A percentile compares a stretch with the other conserved stretches of the same genome.
phyloP scores from a whole-genome alignment of 2,113 vertebrate species.

The Chlamydotis undulata region DNA sequence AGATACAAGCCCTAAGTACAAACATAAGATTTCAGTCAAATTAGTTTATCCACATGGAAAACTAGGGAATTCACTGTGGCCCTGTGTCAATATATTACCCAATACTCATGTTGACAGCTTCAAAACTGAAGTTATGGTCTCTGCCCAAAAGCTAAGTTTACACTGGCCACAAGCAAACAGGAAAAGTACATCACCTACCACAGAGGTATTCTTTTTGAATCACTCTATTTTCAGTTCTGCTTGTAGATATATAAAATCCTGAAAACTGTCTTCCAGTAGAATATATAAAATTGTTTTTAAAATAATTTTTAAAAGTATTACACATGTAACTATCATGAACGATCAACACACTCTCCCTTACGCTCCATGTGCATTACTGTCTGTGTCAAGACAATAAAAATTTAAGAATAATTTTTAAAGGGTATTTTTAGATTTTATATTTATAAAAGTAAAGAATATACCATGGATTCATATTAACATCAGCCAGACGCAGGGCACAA shows the following conservation, averaged over 20 bases:
- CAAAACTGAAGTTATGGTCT: conserved; percentile 14
- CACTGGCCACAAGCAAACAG: conserved; percentile 46
- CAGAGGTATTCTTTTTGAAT: conserved; percentile 19
- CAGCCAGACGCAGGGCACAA: background rate
- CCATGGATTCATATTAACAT: background rate
- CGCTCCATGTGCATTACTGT: background rate
- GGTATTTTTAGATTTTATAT: background rate
- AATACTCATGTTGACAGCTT: conserved; percentile 24
- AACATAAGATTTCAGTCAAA: background rate
- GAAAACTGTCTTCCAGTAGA: background rate
- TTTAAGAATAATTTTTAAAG: background rate
- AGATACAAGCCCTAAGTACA: background rate
- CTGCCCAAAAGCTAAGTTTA: conserved; percentile 52
- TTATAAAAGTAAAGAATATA: background rate
- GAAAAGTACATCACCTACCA: conserved; percentile 36
- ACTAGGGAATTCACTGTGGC: background rate
- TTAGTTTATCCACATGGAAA: background rate
- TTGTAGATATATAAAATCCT: background rate
- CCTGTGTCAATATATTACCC: conserved; percentile 32
- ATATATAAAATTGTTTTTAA: background rate
- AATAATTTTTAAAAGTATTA: background rate
- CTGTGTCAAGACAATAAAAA: background rate
- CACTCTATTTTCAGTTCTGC: background rate
- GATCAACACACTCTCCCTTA: background rate
- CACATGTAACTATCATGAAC: background rate